phyloP scores from a whole-genome alignment of 2,797 vertebrate genomes.

The Sebastes hubbsi region DNA sequence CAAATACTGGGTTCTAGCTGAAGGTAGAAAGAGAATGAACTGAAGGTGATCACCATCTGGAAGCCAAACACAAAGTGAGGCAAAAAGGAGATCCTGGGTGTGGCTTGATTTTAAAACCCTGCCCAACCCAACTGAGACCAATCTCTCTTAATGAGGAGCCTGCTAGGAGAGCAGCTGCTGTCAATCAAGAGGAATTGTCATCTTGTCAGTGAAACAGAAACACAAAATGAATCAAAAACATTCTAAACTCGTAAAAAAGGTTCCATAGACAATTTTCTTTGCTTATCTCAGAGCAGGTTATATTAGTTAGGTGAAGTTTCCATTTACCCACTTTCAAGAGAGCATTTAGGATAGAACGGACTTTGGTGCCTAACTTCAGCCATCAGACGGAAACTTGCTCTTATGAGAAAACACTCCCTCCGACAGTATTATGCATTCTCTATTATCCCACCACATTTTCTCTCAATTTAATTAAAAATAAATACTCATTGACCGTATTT shows the following conservation, averaged over 20 bases:
- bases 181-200: neutral
- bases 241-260: neutral
- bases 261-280: neutral
- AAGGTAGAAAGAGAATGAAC: too few species aligned
- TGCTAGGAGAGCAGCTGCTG: neutral
- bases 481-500: neutral
- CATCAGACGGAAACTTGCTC: neutral
- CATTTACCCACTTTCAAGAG: neutral
- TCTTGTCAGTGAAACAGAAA: neutral
- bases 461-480: neutral
- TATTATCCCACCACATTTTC: neutral
- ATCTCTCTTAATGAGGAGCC: neutral
- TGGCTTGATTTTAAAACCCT: neutral
- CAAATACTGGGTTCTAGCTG: too few species aligned
- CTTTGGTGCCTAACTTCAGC: neutral
- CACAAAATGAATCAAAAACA: neutral
- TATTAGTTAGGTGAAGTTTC: neutral
- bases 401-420: neutral
- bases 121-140: neutral
- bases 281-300: neutral
- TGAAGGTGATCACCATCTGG: too few species aligned
- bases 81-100: neutral
- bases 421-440: neutral
- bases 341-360: neutral
- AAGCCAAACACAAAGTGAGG: too few species aligned